Base-by-base conservation (phyloP, 2,888 invertebrate genomes). In the Neoscelio sp. region DNA sequence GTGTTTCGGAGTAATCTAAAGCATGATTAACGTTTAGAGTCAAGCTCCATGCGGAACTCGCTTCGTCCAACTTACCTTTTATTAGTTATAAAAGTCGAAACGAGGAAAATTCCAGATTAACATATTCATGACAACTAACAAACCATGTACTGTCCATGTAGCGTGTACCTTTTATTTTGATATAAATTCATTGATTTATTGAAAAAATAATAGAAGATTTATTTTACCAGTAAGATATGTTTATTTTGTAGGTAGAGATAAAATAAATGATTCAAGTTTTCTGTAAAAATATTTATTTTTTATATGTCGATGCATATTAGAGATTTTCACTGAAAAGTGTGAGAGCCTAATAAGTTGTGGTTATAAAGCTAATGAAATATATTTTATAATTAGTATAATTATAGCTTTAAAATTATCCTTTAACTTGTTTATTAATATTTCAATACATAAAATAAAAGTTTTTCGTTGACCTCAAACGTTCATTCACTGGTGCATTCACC, bases 401-500 rank as follows among this genome's bases (percentile, higher is more conserved):
- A 35, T 38, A 8, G 20, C 13, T 13, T 46, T 46, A 50, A 71
- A 50, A 17, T 60, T 35, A 54, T 50, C 62, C 30, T 2, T 35
- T 12, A 15, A 30, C 73, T 73, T 56, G 35, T 42, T 60, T 65
- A 56, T 64, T 74, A 42, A 46, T 58, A 58, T 40, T 65, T 58
- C 26, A 62, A 40, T 48, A 28, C 7, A 4, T 28, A 50, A 67
- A 67, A 60, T 46, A 74, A 67, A 75, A 74, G 33, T 54, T 58
- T 58, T 65, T 54, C 56, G 38, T 64, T 64, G 67, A 75, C 52
- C 46, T 75, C 52, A 75, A 67, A 54, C 60, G 75, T 60, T 60
- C 75, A 15, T 62, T 68, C 67, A 50, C 62, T 75, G 62, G 54
- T 52, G 18, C 75, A 15, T 75, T 75, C 60, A 75, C 68, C 75